Conservation (phyloP, 2,113 vertebrate genomes). For the Butastur rufipennis region DNA sequence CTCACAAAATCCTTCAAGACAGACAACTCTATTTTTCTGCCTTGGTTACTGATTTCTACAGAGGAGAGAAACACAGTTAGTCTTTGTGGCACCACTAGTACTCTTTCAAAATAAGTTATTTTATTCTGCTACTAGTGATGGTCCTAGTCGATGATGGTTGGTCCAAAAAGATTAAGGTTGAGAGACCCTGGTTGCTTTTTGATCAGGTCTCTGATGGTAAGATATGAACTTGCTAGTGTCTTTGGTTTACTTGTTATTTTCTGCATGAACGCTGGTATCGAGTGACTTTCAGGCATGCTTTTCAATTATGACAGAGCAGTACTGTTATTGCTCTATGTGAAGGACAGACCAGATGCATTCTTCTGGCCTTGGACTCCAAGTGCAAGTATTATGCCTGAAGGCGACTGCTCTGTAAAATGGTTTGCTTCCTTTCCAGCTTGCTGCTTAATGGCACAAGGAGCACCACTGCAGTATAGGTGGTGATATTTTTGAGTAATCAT, state of each 20-base stretch:
- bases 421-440: background rate
- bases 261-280: background rate
- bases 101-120: background rate
- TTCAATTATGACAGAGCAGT: background rate
- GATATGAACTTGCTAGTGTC: background rate
- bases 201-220: background rate
- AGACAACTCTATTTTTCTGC: background rate
- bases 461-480: background rate
- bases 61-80: background rate
- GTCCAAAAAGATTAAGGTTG: background rate
- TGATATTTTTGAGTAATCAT: background rate
- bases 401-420: background rate
- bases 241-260: background rate
- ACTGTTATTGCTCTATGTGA: background rate
- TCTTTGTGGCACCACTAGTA: background rate
- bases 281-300: background rate
- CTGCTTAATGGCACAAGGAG: background rate
- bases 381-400: background rate
- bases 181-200: background rate
- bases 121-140: background rate
- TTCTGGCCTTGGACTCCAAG: background rate
- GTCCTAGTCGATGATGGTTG: background rate
- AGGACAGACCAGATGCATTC: background rate
- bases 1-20: background rate
- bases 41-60: background rate